Percentiles rank a stretch among this genome's conserved stretches.
Conservation (phyloP, 1,140 invertebrate genomes). For the Drosophila kanapiae region DNA sequence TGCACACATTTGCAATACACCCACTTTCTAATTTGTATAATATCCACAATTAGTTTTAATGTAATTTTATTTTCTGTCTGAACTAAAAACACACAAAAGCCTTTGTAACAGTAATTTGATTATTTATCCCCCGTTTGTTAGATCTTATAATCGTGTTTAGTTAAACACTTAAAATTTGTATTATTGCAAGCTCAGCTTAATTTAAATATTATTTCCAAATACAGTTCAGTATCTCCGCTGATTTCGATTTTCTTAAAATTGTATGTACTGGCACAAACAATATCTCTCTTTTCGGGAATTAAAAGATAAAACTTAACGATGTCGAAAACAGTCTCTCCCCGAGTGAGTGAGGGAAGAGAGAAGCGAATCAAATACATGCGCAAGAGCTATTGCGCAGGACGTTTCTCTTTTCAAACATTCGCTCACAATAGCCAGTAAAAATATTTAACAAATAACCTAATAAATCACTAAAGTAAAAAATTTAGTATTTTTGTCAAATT, state of each 20-base stretch:
- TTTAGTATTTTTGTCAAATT: not conserved
- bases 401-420: not conserved
- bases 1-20: too few relatives aligned
- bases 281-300: conserved; percentile 64
- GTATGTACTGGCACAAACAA: conserved; percentile 64
- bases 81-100: not conserved
- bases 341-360: conserved; percentile 13
- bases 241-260: conserved; percentile 52
- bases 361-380: conserved; percentile 26
- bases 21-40: too few relatives aligned
- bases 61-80: not conserved
- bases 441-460: conserved; percentile 1
- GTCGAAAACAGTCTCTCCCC: not conserved
- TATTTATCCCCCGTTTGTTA: not conserved
- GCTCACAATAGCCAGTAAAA: not conserved
- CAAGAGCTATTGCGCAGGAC: conserved; percentile 19
- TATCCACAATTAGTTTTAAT: not conserved
- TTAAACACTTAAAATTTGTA: not conserved
- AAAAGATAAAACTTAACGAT: conserved; percentile 55
- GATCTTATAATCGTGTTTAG: not conserved
- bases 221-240: conserved; percentile 10
- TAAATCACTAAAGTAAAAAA: not conserved
- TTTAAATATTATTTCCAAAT: conserved; percentile 7
- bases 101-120: not conserved
- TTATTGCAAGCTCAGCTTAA: not conserved